A percentile compares a stretch with the other conserved stretches of the same genome.
These are phyloP conservation scores for Thrips palmi DNA, from an alignment of 1,140 invertebrate species.

Conservation along the genomic window DNA sequence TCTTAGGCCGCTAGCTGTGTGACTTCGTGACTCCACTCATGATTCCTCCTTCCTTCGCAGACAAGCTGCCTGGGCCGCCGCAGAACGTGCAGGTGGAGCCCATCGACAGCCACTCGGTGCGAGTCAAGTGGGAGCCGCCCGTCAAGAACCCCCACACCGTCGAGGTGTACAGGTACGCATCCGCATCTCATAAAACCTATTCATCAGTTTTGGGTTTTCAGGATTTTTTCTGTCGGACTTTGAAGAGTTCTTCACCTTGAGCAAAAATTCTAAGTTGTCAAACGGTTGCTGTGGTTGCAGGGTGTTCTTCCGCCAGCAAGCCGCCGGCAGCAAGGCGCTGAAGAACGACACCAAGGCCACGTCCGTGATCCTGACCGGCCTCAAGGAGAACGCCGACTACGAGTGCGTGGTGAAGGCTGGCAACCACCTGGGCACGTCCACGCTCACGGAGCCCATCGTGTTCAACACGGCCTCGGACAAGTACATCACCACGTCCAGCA, in stretches of 20 bases:
- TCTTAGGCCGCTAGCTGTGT: background rate
- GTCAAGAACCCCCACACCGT: constrained; percentile 62
- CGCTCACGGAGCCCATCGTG: constrained; percentile 45
- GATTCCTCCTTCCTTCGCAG: constrained; percentile 16
- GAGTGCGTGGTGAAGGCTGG: constrained; percentile 65
- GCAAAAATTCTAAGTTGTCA: background rate
- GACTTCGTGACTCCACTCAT: background rate
- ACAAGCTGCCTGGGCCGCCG: constrained; percentile 53
- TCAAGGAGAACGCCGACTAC: constrained; percentile 51
- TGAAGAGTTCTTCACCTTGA: too few relatives aligned
- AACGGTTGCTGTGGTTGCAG: constrained; percentile 18
- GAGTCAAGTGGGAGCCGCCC: constrained; percentile 54
- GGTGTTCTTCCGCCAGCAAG: constrained; percentile 29
- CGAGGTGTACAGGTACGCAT: constrained; percentile 48
- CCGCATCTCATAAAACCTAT: too few relatives aligned
- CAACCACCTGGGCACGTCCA: constrained; percentile 57
- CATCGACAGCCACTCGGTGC: constrained; percentile 34
- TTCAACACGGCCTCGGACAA: constrained; percentile 48
- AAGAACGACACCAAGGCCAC: constrained; percentile 54
- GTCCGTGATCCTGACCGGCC: constrained; percentile 40
- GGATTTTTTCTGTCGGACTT: too few relatives aligned
- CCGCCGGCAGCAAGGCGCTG: constrained; percentile 26
- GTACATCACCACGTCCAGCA: constrained; percentile 39
- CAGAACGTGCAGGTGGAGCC: constrained; percentile 42
- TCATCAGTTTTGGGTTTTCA: too few relatives aligned